Percentiles rank a stretch among this genome's conserved stretches.
Conservation (phyloP, 53 echinoderm and acorn worm genomes). For the Glandiceps talaboti region DNA sequence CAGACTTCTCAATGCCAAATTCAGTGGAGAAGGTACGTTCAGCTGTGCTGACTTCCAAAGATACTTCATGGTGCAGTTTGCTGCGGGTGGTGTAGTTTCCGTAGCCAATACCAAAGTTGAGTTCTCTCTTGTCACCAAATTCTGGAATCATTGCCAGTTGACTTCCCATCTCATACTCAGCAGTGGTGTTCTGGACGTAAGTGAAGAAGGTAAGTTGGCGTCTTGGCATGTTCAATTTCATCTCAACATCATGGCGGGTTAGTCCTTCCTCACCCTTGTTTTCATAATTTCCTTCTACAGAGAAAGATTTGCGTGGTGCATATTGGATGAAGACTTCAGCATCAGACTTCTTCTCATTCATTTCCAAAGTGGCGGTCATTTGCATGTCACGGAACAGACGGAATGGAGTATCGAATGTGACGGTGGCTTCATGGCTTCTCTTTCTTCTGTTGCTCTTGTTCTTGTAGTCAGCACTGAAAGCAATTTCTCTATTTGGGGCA, state of each 20-base stretch:
- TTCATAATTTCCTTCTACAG: neutral
- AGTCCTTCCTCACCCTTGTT: neutral
- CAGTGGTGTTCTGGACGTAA: neutral
- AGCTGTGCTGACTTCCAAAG: neutral
- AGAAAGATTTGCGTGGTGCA: neutral
- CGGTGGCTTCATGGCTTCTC: neutral
- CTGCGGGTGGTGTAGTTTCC: neutral
- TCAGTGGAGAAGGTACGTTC: neutral
- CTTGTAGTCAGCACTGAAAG: neutral
- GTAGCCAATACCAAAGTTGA: neutral
- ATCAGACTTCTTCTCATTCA: neutral
- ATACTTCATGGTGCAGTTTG: neutral
- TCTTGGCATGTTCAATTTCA: neutral
- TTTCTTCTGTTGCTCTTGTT: neutral
- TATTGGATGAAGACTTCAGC: neutral
- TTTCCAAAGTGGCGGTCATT: neutral
- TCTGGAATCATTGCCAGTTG: neutral
- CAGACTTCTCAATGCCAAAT: neutral
- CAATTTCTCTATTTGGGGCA: conserved; percentile 2
- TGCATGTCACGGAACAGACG: neutral
- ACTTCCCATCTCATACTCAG: neutral
- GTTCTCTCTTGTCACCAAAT: neutral
- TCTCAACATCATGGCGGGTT: neutral
- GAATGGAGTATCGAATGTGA: neutral
- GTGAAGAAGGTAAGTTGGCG: neutral